Evolutionary conservation across 2,888 invertebrate genomes (phyloP), one percentile per base, ranked within the genome.

Genomic region (Charanyca ferruginea): DNA sequence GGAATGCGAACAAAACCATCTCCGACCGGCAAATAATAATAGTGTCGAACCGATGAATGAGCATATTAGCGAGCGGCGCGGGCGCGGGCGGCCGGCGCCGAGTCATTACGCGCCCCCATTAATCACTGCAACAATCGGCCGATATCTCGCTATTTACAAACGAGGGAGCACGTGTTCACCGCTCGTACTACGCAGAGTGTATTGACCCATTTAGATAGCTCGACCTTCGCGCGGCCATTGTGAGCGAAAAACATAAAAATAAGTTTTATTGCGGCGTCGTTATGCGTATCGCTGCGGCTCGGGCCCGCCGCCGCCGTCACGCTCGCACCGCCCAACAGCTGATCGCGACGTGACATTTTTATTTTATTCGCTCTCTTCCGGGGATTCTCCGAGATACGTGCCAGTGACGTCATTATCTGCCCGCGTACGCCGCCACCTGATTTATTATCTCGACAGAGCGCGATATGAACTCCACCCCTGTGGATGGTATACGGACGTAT

Each of bases 141-240:
- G 95, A 95, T 95, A 95, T 95, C 95, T 95, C 94, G 95, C 94
- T 95, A 95, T 95, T 95, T 95, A 95, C 95, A 95, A 95, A 93
- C 95, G 94, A 93, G 93, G 92, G 94, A 94, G 94, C 95, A 94
- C 94, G 94, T 94, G 95, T 91, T 93, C 92, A 83, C 88, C 89
- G 94, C 92, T 91, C 95, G 95, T 94, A 95, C 91, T 94, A 94
- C 95, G 92, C 90, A 85, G 94, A 94, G 95, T 94, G 95, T 95
- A 95, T 95, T 95, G 95, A 95, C 95, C 95, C 94, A 95, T 95
- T 95, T 95, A 95, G 95, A 95, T 95, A 95, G 94, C 93, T 94
- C 95, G 95, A 95, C 95, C 95, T 95, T 95, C 95, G 93, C 94
- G 94, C 95, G 94, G 94, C 94, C 94, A 95, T 95, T 95, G 95